Percentiles rank a stretch among this genome's conserved stretches.
Evolutionary conservation across 2,113 vertebrate genomes (phyloP).

Genomic region (Catagonus wagneri): DNA sequence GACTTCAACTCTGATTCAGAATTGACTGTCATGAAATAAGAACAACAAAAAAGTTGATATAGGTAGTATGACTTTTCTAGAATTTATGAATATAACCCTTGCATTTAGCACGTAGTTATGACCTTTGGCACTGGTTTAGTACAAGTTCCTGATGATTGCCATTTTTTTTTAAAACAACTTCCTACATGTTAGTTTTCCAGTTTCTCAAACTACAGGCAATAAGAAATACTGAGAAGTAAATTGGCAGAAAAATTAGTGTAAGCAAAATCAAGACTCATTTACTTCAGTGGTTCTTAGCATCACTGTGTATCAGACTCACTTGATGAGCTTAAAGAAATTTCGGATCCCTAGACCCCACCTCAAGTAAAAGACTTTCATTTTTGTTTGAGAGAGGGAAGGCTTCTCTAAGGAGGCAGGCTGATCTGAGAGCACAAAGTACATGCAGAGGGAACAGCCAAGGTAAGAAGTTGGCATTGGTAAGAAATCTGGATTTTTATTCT

Average conservation of each 20-base stretch:
- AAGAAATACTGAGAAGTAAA: slow-evolving; percentile 2
- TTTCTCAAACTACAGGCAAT: neutral
- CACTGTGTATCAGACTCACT: neutral
- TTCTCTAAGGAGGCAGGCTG: neutral
- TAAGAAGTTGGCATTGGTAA: neutral
- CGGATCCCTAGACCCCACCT: neutral
- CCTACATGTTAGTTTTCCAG: slow-evolving; percentile 11
- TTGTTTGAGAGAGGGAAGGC: neutral
- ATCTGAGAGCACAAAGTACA: neutral
- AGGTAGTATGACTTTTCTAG: neutral
- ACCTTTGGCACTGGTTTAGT: neutral
- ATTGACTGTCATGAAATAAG: neutral
- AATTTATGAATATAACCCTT: slow-evolving; percentile 5
- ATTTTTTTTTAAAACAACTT: neutral
- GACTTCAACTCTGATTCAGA: neutral
- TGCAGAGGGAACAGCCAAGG: neutral
- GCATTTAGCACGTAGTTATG: neutral
- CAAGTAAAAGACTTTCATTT: neutral
- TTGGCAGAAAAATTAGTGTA: neutral
- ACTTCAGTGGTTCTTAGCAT: neutral
- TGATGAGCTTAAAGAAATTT: neutral
- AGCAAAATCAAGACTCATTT: slow-evolving; percentile 31
- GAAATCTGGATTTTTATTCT: slow-evolving; percentile 20
- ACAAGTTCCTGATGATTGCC: neutral
- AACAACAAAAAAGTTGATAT: neutral